Evolutionary conservation across 2,113 vertebrate genomes (phyloP).

Genomic region (Ctenodactylus gundi): DNA sequence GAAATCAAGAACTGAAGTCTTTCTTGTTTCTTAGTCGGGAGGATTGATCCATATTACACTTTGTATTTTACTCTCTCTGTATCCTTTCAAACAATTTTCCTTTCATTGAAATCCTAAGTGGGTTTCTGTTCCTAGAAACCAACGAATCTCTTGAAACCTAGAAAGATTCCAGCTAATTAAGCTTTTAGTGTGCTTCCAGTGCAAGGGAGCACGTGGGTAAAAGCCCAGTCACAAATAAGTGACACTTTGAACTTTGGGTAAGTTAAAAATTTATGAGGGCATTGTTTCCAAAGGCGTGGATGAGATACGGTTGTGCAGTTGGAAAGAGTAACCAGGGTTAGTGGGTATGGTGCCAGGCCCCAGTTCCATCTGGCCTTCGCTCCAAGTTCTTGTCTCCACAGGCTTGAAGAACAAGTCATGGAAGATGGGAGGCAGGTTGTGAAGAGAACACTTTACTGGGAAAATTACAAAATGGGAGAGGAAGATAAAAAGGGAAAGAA

Average conservation of each 20-base stretch:
- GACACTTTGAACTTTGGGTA: not conserved
- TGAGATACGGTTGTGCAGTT: not conserved
- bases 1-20: not conserved
- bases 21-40: not conserved
- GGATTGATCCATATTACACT: not conserved
- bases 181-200: not conserved
- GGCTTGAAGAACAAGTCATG: too few species aligned
- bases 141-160: not conserved
- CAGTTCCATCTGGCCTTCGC: too few species aligned
- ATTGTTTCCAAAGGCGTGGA: not conserved
- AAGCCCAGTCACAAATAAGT: not conserved
- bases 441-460: too few species aligned
- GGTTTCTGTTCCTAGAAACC: constrained; percentile 19
- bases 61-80: not conserved
- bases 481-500: too few species aligned
- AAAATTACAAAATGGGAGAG: too few species aligned
- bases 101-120: not conserved
- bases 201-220: not conserved
- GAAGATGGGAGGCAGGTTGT: too few species aligned
- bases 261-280: not conserved
- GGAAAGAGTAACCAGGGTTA: not conserved
- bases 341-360: too few species aligned
- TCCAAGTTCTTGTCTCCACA: too few species aligned
- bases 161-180: not conserved
- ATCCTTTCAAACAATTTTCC: not conserved